phyloP scores from a whole-genome alignment of 2,888 invertebrate species.

The Bellardia pandia region DNA sequence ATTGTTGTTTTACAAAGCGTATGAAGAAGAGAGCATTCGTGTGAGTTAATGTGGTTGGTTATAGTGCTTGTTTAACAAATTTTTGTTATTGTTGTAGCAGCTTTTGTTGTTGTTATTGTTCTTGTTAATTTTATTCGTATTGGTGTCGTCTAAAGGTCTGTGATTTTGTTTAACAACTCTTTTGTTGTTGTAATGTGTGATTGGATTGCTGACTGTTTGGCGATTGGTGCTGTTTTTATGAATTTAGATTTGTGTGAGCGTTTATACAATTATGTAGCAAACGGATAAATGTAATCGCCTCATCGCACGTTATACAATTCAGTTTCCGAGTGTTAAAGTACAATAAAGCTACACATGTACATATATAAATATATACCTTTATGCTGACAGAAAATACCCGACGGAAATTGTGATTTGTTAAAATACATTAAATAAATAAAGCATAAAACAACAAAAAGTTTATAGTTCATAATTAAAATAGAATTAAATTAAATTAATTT shows the following conservation, averaged over 20 bases:
- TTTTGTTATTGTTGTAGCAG: not conserved
- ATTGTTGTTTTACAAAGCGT: constrained; percentile 32
- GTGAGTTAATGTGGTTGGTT: constrained; percentile 69
- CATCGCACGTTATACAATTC: constrained; percentile 22
- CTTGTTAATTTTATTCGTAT: constrained; percentile 28
- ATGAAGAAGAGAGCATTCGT: constrained; percentile 59
- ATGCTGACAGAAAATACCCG: constrained; percentile 1
- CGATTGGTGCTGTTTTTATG: constrained; percentile 61
- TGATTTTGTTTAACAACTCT: constrained; percentile 64
- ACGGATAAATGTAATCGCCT: constrained; percentile 51
- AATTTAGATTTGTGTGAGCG: constrained; percentile 70
- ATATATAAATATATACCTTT: not conserved
- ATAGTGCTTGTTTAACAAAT: constrained; percentile 42
- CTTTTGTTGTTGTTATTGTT: constrained; percentile 19
- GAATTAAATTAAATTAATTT: not conserved
- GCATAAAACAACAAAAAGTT: not conserved
- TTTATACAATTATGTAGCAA: constrained; percentile 61
- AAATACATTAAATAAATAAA: not conserved
- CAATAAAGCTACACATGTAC: not conserved
- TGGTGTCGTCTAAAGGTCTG: constrained; percentile 73
- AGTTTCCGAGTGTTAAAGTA: constrained; percentile 23
- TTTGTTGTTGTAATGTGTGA: constrained; percentile 53
- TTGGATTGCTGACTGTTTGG: constrained; percentile 47
- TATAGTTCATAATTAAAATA: constrained; percentile 3
- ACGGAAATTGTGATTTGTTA: constrained; percentile 4